phyloP scores from a whole-genome alignment of 2,797 vertebrate species.

The Paramormyrops hopkinsi region DNA sequence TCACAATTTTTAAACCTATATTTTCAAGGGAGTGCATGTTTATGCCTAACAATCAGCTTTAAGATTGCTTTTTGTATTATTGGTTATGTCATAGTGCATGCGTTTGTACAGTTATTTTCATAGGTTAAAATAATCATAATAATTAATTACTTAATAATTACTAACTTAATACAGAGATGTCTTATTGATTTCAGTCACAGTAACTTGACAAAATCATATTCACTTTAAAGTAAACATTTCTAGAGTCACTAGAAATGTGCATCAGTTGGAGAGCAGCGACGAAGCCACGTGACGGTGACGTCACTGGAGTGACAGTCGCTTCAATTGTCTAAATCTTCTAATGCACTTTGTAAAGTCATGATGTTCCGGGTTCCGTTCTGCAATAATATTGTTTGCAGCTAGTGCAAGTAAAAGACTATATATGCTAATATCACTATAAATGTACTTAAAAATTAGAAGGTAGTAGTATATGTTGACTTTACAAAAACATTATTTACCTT shows the following conservation, averaged over 20 bases:
- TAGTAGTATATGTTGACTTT: neutral
- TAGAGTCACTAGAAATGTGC: neutral
- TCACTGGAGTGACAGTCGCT: neutral
- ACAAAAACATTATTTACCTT: neutral
- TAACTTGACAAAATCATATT: neutral
- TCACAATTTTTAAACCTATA: neutral
- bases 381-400: neutral
- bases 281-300: neutral
- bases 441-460: neutral
- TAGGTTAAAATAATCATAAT: neutral
- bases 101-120: neutral
- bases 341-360: neutral
- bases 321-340: neutral
- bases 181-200: neutral
- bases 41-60: neutral
- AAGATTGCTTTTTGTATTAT: neutral
- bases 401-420: neutral
- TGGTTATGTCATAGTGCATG: neutral
- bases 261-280: neutral
- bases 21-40: neutral
- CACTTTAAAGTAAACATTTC: neutral
- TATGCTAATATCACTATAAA: neutral
- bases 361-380: neutral
- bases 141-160: neutral
- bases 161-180: neutral